Evolutionary conservation across 2,113 vertebrate genomes (phyloP).

Genomic region (Caretta caretta): DNA sequence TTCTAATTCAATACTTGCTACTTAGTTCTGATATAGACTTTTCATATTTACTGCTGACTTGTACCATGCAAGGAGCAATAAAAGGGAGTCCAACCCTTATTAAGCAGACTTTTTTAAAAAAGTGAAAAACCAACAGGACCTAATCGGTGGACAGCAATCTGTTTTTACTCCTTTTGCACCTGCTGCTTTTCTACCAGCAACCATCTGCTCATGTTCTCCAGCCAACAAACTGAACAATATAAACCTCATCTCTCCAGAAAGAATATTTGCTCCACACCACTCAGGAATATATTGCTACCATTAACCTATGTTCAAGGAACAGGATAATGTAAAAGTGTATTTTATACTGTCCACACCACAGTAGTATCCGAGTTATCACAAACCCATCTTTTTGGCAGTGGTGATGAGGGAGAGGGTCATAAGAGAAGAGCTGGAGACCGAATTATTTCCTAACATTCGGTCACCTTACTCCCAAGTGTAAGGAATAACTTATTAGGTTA

Average conservation of each 20-base stretch:
- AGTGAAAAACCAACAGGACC: constrained; percentile 37
- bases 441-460: neutral
- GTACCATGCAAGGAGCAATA: neutral
- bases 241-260: constrained; percentile 41
- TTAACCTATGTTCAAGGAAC: neutral
- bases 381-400: neutral
- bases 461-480: neutral
- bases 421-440: constrained; percentile 21
- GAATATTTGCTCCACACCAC: neutral
- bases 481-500: neutral
- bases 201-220: constrained; percentile 63
- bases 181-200: constrained; percentile 48
- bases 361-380: constrained; percentile 20
- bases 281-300: neutral
- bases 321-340: neutral
- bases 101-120: neutral
- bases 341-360: neutral
- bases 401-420: constrained; percentile 15
- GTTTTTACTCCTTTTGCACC: constrained; percentile 59
- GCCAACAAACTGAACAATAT: constrained; percentile 49
- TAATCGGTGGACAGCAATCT: constrained; percentile 56
- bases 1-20: neutral
- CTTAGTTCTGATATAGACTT: neutral
- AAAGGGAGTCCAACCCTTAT: neutral
- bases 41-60: neutral